Conservation (phyloP, 2,888 invertebrate genomes). For the Drosophila kuntzei region DNA sequence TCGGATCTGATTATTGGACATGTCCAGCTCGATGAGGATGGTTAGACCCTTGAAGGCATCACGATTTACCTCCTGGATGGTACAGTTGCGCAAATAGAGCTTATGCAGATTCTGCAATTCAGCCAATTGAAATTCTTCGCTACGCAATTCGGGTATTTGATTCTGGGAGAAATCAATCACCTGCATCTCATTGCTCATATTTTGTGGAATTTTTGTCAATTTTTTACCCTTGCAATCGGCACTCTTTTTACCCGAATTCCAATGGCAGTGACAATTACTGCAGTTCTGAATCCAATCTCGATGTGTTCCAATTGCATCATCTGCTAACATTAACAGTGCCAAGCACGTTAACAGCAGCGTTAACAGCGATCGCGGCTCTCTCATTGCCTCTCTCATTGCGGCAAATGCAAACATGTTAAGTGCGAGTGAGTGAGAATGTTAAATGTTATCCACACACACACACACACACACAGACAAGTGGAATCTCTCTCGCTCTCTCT, state of each 20-base stretch:
- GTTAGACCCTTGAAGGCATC: constrained; percentile 91
- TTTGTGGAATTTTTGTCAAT: constrained; percentile 90
- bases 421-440: background rate
- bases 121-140: constrained; percentile 89
- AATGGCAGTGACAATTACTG: constrained; percentile 91
- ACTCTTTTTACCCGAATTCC: constrained; percentile 93
- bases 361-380: constrained; percentile 21
- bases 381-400: background rate
- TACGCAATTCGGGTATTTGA: constrained; percentile 88
- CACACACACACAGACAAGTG: constrained; percentile 2
- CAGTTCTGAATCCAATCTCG: constrained; percentile 84
- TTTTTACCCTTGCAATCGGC: constrained; percentile 91
- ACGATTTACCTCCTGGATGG: constrained; percentile 90
- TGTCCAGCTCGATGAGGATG: constrained; percentile 93
- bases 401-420: constrained; percentile 5
- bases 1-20: constrained; percentile 90
- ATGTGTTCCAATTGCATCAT: constrained; percentile 57
- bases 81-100: constrained; percentile 91
- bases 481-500: too few species aligned
- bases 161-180: constrained; percentile 91
- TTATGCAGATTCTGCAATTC: constrained; percentile 93
- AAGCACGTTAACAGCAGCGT: constrained; percentile 12
- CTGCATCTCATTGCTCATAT: constrained; percentile 90
- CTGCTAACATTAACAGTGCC: constrained; percentile 48
- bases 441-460: constrained; percentile 4